Base-by-base conservation (phyloP, 2,888 invertebrate species). In the Ectemnius lituratus region DNA sequence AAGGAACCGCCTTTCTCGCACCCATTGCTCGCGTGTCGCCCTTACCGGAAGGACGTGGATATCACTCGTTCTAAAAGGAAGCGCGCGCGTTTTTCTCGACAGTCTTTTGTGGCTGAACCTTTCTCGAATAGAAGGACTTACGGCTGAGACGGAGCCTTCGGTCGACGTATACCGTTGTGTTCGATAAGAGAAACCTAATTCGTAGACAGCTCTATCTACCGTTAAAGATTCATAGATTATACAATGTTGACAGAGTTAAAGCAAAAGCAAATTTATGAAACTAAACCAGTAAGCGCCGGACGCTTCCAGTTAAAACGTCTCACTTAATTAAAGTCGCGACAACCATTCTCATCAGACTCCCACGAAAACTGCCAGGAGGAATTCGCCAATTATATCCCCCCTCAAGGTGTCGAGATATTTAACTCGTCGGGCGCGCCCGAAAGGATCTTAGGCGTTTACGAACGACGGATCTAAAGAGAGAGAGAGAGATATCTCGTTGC, bases 211-310 rank as follows among this genome's bases (percentile, higher is more conserved):
- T 65, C 65, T 56, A 69, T 52, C 61, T 52, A 45, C 37, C 79
- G 81, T 80, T 81, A 68, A 47, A 14, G 57, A 47, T 5, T 76
- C 49, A 68, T 46, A 81, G 70, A 80, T 79, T 81, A 76, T 80
- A 81, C 62, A 27, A 69, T 60, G 81, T 80, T 81, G 73, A 37
- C 37, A 37, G 37, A 37, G 37, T 37, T 80, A 60, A 57, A 67
- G 23, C 64, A 73, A 78, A 73, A 81, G 71, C 58, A 64, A 67
- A 65, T 37, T 37, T 37, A 37, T 37, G 4, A 37, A 37, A 37
- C 37, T 37, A 37, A 8, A 37, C 8, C 8, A 8, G 8, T 8
- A 59, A n/a, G 49, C 71, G 37, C 56, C 20, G 68, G 56, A 45
- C 62, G 76, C 47, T 71, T 8, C 47, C n/a, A 52, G 52, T 52